Base-by-base conservation (phyloP, 2,888 invertebrate species). In the Ramazzottius varieornatus region DNA sequence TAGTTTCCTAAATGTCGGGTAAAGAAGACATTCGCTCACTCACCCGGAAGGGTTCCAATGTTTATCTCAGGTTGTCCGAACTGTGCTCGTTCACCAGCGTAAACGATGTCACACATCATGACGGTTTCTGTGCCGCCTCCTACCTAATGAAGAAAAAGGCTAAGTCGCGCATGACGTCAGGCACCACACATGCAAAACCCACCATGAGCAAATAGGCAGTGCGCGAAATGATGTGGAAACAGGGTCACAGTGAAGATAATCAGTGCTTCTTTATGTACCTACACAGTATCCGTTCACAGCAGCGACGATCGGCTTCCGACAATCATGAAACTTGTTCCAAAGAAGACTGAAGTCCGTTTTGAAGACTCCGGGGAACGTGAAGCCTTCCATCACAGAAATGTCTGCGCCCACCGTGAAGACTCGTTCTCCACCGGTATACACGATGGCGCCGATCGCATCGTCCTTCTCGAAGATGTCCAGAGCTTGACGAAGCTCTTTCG, bases 41-140 rank as follows among this genome's bases (percentile, higher is more conserved):
- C 54, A 78, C 78, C 79, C 67, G 80, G 80, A 69, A 80, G 79
- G 32, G 78, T 80, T 64, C 80, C 80, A 63, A 80, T 72, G 63
- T 73, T 74, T 68, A 80, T 79, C 71, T 80, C 80, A 46, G 80
- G 80, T 69, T 79, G 80, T 54, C 79, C 80, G 72, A 80, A 80
- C 69, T 77, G 73, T n/a, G 80, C 80, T 67, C 77, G 78, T 65
- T 80, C 78, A 32, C 79, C 78, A 24, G 80, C 80, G 70, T 80
- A 80, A 33, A 78, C 77, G 65, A 80, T 79, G 70, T 80, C 80
- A 71, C 80, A 80, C 78, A 78, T 79, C 80, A 80, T 79, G 8
- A 79, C 79, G 63, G 80, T 68, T 70, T 79, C 80, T 73, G 78
- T 79, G 4, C 80, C 80, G 32, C 80, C 80, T 40, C 80, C 80